phyloP scores from a whole-genome alignment of 35 echinoderm and acorn worm species.

The Anneissia japonica region DNA sequence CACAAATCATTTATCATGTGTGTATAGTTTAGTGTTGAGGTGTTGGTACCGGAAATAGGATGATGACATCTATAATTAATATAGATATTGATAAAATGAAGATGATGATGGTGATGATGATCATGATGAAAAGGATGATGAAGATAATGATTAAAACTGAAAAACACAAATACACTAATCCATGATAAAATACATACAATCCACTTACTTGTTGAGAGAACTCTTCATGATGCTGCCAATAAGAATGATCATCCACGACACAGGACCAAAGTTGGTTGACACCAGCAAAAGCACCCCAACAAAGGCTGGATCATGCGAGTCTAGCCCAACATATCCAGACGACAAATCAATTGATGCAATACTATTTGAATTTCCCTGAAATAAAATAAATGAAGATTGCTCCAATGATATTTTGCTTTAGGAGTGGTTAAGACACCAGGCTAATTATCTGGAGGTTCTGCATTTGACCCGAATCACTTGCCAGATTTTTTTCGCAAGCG shows the following conservation, averaged over 20 bases:
- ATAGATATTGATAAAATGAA: too few species aligned
- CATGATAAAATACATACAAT: background rate
- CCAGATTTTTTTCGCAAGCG: too few species aligned
- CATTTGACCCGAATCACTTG: too few species aligned
- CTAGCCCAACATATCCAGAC: conserved; percentile 83
- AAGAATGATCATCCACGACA: conserved; percentile 68
- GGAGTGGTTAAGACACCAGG: too few species aligned
- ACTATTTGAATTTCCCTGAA: conserved; percentile 88
- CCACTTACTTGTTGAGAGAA: conserved; percentile 50
- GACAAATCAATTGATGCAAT: conserved; percentile 88
- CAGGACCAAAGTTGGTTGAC: conserved; percentile 68
- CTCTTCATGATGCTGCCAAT: conserved; percentile 52
- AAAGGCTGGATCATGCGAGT: conserved; percentile 50
- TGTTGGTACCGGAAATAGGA: too few species aligned
- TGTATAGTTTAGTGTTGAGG: too few species aligned
- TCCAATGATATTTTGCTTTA: too few species aligned
- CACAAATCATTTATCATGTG: too few species aligned
- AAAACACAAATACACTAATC: background rate
- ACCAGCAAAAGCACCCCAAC: conserved; percentile 52
- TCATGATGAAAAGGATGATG: background rate
- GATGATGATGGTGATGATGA: background rate
- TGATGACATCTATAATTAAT: too few species aligned
- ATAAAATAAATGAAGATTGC: background rate
- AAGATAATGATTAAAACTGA: background rate
- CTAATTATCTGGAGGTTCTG: too few species aligned